Evolutionary conservation across 2,888 invertebrate genomes (phyloP), one percentile per base, ranked within the genome.

Genomic region (Keiferia lycopersicella): DNA sequence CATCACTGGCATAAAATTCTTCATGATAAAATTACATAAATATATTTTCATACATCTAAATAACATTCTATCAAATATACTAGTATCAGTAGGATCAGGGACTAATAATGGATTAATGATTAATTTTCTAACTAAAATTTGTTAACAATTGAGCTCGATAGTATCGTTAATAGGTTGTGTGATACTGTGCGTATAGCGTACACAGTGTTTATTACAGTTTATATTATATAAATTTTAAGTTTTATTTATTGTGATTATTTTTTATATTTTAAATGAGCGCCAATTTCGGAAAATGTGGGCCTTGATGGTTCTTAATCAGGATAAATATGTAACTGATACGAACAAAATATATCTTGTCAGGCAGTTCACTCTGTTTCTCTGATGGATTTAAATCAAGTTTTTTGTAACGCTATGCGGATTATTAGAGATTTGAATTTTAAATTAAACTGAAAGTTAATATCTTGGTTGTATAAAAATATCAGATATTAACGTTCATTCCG

Each of bases 181-280:
- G 70, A 66, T 76, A 71, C 78, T 79, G 76, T 74, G 69, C 70
- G 68, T 67, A 65, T 66, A 62, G 59, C 41, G 14, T 26, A 58
- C 34, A 66, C 76, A 73, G 77, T 71, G 72, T 74, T 71, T 72
- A 71, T 76, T 77, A 76, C 74, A 73, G 12, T 72, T 74, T 75
- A 71, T 66, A 75, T 77, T 72, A 70, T 76, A 73, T 82, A 79
- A 78, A 76, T 73, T 75, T 73, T 81, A 80, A 81, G 81, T 79
- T 83, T 78, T 83, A 86, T 86, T 87, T 86, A 86, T 86, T 86
- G 86, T 86, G 86, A 84, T 84, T 26, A n/a, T 76, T 82, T 78
- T 80, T 79, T 77, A 75, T 70, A 71, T 69, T 69, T 69, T 71
- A 66, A 62, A 68, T 67, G 67, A 62, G 16, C 22, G 2, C 7